Conservation (phyloP, 2,888 invertebrate species). For the Microchrysa polita region DNA sequence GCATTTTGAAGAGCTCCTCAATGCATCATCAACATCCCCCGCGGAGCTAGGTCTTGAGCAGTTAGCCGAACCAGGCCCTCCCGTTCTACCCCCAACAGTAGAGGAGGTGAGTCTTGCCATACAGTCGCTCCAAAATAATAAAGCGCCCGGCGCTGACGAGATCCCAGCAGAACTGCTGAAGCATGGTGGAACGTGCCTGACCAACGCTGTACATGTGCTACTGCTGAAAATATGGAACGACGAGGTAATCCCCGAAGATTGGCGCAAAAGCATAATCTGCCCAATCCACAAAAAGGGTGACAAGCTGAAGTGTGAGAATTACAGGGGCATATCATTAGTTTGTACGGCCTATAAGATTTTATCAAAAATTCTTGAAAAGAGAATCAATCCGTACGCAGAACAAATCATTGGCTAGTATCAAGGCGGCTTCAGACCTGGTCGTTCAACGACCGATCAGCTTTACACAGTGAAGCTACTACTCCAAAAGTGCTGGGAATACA, state of each 20-base stretch:
- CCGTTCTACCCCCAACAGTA: background rate
- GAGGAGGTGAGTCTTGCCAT: background rate
- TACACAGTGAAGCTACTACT: background rate
- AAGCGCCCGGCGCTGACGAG: background rate
- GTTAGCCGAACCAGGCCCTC: background rate
- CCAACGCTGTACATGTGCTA: background rate
- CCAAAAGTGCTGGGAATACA: constrained; percentile 19
- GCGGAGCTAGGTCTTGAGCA: too few relatives aligned
- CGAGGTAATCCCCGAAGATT: background rate
- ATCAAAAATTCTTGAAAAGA: background rate
- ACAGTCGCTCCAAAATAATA: background rate
- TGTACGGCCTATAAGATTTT: background rate
- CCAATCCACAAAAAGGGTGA: constrained; percentile 3
- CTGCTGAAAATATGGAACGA: background rate
- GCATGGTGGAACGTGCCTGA: background rate
- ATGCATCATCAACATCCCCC: too few relatives aligned
- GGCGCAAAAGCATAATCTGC: background rate
- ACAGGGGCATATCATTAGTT: background rate
- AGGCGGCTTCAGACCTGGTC: background rate
- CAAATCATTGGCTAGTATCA: background rate
- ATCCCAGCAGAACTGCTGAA: background rate
- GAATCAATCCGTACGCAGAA: background rate
- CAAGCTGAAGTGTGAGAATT: background rate
- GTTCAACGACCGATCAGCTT: background rate
- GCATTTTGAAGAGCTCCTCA: too few relatives aligned